phyloP scores from a whole-genome alignment of 64 coral and sea anemone species.

The Porites australiensis region DNA sequence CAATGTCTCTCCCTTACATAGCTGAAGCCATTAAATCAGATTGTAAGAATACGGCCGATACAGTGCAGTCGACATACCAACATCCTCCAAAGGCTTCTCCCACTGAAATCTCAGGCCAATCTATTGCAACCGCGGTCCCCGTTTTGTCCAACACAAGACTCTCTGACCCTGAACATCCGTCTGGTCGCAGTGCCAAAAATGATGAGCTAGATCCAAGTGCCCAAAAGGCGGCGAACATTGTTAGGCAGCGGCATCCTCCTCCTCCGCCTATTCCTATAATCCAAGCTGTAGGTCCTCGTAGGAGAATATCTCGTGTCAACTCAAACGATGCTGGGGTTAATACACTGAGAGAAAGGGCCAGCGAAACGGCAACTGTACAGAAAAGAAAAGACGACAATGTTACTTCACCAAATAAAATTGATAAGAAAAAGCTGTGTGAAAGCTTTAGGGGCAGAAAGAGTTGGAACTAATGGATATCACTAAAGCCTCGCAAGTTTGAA shows the following conservation, averaged over 20 bases:
- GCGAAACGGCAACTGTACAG: not conserved
- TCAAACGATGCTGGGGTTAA: not conserved
- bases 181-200: not conserved
- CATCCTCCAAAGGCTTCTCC: too few species aligned
- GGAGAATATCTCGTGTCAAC: not conserved
- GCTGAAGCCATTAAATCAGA: too few species aligned
- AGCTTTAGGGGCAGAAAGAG: too few species aligned
- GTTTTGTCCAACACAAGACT: too few species aligned
- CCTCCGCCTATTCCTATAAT: not conserved
- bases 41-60: too few species aligned
- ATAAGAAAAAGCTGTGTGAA: not conserved
- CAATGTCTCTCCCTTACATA: too few species aligned
- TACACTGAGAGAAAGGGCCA: not conserved
- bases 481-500: too few species aligned
- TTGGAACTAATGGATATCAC: too few species aligned
- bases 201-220: not conserved
- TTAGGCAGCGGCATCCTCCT: slow-evolving; percentile 18
- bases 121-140: too few species aligned
- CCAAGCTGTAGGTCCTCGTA: not conserved
- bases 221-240: not conserved
- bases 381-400: not conserved
- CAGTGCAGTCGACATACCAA: too few species aligned
- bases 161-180: too few species aligned
- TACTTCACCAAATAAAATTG: not conserved
- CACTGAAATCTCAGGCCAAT: too few species aligned